Conservation (phyloP, 1,140 invertebrate genomes). For the Trichomalopsis sarcophagae region DNA sequence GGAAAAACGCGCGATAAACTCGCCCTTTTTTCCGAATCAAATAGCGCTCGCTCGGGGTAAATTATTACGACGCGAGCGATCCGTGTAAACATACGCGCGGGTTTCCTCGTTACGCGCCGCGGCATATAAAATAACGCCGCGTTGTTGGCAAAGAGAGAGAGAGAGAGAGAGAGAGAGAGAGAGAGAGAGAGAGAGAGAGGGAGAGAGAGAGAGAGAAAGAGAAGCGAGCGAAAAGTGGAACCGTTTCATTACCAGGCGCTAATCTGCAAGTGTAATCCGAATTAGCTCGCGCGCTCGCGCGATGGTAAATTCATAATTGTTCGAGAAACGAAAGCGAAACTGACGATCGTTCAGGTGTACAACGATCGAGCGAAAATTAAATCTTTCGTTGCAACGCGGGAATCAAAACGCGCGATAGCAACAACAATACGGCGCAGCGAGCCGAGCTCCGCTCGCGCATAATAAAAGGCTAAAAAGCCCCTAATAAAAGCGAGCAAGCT, state of each 20-base stretch:
- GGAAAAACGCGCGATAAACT: background rate
- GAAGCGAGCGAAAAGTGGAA: slow-evolving; percentile 47
- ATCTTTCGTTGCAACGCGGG: background rate
- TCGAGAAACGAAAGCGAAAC: slow-evolving; percentile 12
- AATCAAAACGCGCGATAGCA: background rate
- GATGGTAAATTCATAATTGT: background rate
- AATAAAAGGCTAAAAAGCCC: background rate
- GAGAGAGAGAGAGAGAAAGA: background rate
- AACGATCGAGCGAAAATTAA: too few species aligned
- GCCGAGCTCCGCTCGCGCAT: too few species aligned
- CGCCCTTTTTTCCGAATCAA: background rate
- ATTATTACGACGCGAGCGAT: background rate
- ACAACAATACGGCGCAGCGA: too few species aligned
- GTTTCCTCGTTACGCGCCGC: background rate
- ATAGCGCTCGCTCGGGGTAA: background rate
- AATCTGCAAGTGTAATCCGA: slow-evolving; percentile 64
- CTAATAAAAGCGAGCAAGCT: background rate
- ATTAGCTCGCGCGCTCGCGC: slow-evolving; percentile 54
- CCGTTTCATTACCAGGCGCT: slow-evolving; percentile 58
- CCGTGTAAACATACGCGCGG: background rate
- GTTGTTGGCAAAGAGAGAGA: background rate
- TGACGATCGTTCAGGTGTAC: background rate
- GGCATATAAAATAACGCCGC: background rate
- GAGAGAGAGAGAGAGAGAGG: background rate
- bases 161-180: too few species aligned